Evolutionary conservation across 2,113 vertebrate genomes (phyloP).

Genomic region (Aplodontia rufa): DNA sequence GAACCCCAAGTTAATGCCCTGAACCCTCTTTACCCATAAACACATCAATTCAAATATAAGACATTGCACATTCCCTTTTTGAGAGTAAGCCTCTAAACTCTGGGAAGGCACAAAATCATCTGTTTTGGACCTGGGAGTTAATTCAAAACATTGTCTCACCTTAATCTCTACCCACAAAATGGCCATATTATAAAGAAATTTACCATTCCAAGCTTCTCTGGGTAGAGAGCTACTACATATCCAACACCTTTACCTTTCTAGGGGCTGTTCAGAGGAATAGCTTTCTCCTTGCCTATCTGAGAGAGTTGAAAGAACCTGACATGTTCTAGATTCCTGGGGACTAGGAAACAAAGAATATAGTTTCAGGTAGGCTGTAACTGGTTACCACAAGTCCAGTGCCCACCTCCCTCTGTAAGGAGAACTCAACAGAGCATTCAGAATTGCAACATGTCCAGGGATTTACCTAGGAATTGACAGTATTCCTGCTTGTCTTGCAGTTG

Average conservation of each 20-base stretch:
- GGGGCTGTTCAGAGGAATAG: not conserved
- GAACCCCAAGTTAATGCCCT: not conserved
- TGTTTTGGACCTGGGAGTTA: not conserved
- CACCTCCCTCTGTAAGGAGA: not conserved
- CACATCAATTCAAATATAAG: not conserved
- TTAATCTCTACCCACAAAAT: not conserved
- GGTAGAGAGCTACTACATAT: not conserved
- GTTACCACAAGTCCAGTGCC: too few relatives aligned
- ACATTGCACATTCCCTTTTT: not conserved
- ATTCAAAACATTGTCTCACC: not conserved
- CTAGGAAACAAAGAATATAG: not conserved
- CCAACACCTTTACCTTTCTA: not conserved
- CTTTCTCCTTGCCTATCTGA: not conserved
- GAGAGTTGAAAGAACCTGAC: not conserved
- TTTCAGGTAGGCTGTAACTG: not conserved
- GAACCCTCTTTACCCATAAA: not conserved
- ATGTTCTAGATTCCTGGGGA: not conserved
- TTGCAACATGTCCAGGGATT: not conserved
- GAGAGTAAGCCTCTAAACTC: not conserved
- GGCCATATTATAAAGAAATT: not conserved
- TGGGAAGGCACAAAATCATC: not conserved
- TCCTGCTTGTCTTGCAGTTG: not conserved
- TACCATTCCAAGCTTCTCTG: too few relatives aligned
- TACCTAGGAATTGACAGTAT: not conserved
- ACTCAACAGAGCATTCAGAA: not conserved